These are phyloP conservation scores for Corvus hawaiiensis DNA, from an alignment of 2,113 vertebrate genomes.

Conservation along the genomic window DNA sequence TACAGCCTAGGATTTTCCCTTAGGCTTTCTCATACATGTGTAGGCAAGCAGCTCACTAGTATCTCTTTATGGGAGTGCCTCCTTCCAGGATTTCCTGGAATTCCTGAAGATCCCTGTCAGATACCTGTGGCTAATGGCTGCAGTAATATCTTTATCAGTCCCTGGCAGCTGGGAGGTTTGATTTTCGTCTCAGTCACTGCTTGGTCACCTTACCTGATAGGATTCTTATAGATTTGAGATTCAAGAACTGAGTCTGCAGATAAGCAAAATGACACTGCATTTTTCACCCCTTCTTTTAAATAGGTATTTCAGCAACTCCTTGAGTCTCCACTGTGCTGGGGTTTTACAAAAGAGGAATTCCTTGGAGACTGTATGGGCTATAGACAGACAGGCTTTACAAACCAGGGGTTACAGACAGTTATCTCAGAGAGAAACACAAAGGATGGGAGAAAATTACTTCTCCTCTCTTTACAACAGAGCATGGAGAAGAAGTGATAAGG, in stretches of 20 bases:
- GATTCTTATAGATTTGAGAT: background rate
- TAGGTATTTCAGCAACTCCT: background rate
- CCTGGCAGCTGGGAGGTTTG: background rate
- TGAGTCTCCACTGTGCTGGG: background rate
- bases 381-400: background rate
- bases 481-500: background rate
- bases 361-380: background rate
- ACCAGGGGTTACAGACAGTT: background rate
- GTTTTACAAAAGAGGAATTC: background rate
- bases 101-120: background rate
- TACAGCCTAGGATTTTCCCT: background rate
- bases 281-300: background rate
- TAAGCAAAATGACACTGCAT: constrained; percentile 5
- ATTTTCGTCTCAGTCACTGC: background rate
- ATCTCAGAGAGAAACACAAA: background rate
- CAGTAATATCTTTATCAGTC: background rate
- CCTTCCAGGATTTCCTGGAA: background rate
- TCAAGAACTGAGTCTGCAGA: background rate
- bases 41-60: background rate
- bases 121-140: background rate
- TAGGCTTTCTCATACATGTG: background rate
- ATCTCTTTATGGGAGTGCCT: background rate
- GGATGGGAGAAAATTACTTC: background rate
- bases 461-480: background rate
- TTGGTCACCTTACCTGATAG: background rate